Evolutionary conservation across 2,888 invertebrate genomes (phyloP).

Genomic region (Heliconius aoede): DNA sequence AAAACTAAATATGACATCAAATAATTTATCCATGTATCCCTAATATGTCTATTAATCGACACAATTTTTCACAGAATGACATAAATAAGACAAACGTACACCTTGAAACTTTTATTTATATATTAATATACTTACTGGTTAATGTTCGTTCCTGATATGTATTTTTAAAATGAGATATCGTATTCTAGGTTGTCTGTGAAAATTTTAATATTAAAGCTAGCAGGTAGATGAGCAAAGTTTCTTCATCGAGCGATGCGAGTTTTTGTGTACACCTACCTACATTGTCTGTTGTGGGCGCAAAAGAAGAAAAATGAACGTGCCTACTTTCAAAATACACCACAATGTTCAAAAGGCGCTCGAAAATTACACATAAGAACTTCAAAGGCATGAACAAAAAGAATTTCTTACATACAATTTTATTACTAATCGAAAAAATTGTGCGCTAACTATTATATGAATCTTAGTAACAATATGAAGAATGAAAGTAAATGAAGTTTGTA

Average conservation of each 20-base stretch:
- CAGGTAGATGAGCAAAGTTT: conserved; percentile 46
- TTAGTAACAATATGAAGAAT: not conserved
- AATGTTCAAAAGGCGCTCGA: conserved; percentile 41
- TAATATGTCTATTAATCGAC: no score
- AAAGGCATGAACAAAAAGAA: conserved; percentile 23
- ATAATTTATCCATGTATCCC: no score
- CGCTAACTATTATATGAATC: not conserved
- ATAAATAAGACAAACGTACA: no score
- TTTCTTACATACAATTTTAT: conserved; percentile 3
- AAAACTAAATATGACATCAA: no score
- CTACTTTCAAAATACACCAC: conserved; percentile 44
- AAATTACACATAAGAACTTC: conserved; percentile 31
- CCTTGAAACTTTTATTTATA: not conserved
- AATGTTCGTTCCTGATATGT: not conserved
- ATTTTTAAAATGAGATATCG: conserved; percentile 16
- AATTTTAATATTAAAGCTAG: conserved; percentile 45
- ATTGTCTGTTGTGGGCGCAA: conserved; percentile 42
- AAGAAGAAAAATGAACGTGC: conserved; percentile 44
- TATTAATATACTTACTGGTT: not conserved
- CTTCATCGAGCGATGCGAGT: conserved; percentile 45
- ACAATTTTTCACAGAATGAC: no score
- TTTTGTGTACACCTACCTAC: conserved; percentile 43
- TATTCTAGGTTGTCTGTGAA: conserved; percentile 32
- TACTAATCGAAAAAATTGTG: not conserved
- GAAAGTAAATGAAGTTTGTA: not conserved